Evolutionary conservation across 2,888 invertebrate species (phyloP), one percentile per base, ranked within the genome.

Genomic region (Cosmia trapezina): DNA sequence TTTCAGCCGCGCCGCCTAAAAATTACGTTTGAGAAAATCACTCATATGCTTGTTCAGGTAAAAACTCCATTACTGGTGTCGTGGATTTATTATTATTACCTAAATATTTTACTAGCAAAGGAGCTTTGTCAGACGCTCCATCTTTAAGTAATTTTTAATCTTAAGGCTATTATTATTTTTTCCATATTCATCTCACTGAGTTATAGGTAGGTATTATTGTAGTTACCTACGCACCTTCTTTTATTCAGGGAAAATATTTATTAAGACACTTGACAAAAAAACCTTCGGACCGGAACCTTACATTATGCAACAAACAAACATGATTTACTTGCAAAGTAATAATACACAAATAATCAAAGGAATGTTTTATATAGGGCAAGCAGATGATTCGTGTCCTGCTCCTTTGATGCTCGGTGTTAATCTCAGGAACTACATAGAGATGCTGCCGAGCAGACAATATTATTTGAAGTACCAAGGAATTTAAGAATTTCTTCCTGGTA

Each of bases 351-450:
- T n/a, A n/a, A 41, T 56, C 28, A 64, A 69, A 63, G 17, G 51
- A 56, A 70, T 19, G 19, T 54, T 17, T 17, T 43, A 45, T n/a
- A 56, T 22, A 60, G 51, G 53, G 64, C 47, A 51, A 78, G 62
- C 73, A 78, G 64, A 62, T 73, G 78, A 57, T 37, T 53, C 43
- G 14, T 9, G 41, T 47, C 19, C 19, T 51, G 53, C 7, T 76
- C 53, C 37, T 53, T 57, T 57, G 62, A 73, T 33, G 53, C 53
- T 51, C 22, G 28, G 45, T n/a, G 51, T 12, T 69, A 17, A 68
- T 56, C 54, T 70, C 54, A 22, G 59, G 33, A 49, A 37, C 12
- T 54, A 11, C 22, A 41, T 17, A 22, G 19, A 56, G 17, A 43
- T 41, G 60, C 63, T n/a, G 49, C 33, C 53, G 9, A 45, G 64